Conservation (phyloP, 1,140 invertebrate genomes). For the Ceratitis capitata region DNA sequence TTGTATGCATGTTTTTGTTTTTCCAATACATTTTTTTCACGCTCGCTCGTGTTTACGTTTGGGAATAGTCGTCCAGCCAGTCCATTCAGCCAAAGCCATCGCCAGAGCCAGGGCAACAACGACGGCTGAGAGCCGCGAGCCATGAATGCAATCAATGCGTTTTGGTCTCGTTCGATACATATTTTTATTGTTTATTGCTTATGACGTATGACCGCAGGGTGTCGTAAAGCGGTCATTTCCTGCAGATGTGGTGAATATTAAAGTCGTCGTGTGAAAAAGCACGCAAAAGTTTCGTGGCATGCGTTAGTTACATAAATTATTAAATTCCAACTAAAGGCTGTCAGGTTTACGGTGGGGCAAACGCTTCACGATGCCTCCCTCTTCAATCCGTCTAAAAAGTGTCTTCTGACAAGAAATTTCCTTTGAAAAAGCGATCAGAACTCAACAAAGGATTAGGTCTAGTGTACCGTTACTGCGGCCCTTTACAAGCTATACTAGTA, state of each 20-base stretch:
- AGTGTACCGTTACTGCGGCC: no score
- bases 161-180: not conserved
- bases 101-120: no score
- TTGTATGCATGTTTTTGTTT: not conserved
- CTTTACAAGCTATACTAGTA: no score
- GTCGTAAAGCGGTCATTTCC: constrained; percentile 27
- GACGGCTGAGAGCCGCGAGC: not conserved
- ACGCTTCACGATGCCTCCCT: no score
- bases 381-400: no score
- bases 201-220: constrained; percentile 9
- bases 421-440: no score
- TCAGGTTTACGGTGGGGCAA: no score
- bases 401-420: no score
- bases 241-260: not conserved
- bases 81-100: constrained; percentile 7
- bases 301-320: no score
- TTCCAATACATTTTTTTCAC: not conserved
- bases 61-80: constrained; percentile 15
- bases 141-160: constrained; percentile 33
- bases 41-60: not conserved
- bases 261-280: constrained; percentile 15
- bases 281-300: not conserved
- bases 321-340: no score
- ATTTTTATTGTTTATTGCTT: constrained; percentile 22
- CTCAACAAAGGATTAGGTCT: no score